Evolutionary conservation across 2,797 vertebrate genomes (phyloP), one percentile per base, ranked within the genome.

Genomic region (Notoglanidium macrostoma): DNA sequence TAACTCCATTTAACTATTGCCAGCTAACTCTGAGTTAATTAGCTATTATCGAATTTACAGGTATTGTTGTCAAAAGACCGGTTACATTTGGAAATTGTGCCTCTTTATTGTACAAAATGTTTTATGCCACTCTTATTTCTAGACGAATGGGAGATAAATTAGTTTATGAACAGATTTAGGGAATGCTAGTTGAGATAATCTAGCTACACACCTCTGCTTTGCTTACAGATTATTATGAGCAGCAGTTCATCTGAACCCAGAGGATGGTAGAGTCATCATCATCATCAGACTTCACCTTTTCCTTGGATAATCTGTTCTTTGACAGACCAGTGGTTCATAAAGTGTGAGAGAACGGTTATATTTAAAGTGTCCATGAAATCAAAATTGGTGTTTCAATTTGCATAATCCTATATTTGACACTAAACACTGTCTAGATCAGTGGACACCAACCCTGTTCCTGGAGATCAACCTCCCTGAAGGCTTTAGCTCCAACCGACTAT

Each of bases 221-320:
- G 1, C 1, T 86, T 57, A 29, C 67, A 68, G 72, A 67, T 76
- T n/a, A 5, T 23, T 12, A 1, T 57, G 14, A n/a, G 21, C 49
- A n/a, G 44, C 15, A 54, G 61, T 55, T 70, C 0, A 65, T 35
- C 87, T 92, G 79, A 89, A 77, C 90, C 74, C 89, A 90, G 90
- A 91, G 90, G 90, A 98, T 98, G 97, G 88, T 94, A 82, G 94
- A 92, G 85, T 92, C 96, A 68, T 92, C 96, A 63, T 92, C 96
- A 68, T 92, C 96, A 61, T 92, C 94, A 85, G 95, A 97, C 57
- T 87, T 84, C 88, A 83, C 90, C n/a, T 93, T 96, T 92, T 92
- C 96, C 65, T 86, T 97, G 93, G 96, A 98, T 92, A 93, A 90
- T 92, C 94, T 97, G 79, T 97, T 98, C 96, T 98, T 96, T 93